Evolutionary conservation across 1,140 invertebrate genomes (phyloP).

Genomic region (Cydia pomonella): DNA sequence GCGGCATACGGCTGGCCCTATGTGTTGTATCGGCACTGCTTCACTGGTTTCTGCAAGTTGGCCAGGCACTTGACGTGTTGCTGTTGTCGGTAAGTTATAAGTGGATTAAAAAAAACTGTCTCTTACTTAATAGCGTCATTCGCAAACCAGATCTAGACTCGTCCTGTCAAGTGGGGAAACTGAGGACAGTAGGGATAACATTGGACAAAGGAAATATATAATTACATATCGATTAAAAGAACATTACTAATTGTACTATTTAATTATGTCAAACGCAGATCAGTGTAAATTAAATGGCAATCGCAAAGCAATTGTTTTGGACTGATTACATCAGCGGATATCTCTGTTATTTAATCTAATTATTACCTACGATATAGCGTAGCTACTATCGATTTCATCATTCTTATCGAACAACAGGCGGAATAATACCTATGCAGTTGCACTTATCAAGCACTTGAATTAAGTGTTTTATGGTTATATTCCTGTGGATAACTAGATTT

Average conservation of each 20-base stretch:
- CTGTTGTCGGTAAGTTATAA: slow-evolving; percentile 84
- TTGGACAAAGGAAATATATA: no score
- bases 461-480: background rate
- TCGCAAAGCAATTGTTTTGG: background rate
- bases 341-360: slow-evolving; percentile 7
- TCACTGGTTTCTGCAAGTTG: slow-evolving; percentile 88
- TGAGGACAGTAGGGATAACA: no score
- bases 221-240: no score
- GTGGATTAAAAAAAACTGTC: background rate
- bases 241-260: background rate
- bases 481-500: background rate
- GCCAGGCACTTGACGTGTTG: slow-evolving; percentile 87
- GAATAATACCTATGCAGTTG: background rate
- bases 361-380: background rate
- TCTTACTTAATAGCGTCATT: background rate
- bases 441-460: background rate
- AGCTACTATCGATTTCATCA: slow-evolving; percentile 2
- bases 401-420: slow-evolving; percentile 8
- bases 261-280: background rate
- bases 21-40: slow-evolving; percentile 88
- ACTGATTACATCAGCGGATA: background rate
- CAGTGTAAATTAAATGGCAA: background rate
- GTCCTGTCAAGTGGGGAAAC: no score
- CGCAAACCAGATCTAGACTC: no score
- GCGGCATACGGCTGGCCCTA: slow-evolving; percentile 96